phyloP scores from a whole-genome alignment of 2,113 vertebrate species.

The Bothrops jararaca region DNA sequence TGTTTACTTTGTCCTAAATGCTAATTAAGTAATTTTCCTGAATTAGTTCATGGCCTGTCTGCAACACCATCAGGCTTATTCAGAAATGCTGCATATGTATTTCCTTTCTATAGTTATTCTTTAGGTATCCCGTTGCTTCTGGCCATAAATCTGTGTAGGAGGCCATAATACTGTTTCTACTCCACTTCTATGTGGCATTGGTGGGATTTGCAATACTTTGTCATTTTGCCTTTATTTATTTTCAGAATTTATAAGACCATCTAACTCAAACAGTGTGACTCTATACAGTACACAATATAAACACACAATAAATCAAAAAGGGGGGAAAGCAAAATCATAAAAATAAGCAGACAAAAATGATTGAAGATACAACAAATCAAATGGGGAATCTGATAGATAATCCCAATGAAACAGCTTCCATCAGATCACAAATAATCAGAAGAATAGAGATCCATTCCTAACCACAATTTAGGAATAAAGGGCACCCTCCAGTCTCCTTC shows the following conservation, averaged over 20 bases:
- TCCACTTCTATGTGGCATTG: neutral
- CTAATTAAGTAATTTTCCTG: neutral
- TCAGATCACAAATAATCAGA: too few relatives aligned
- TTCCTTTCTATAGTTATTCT: neutral
- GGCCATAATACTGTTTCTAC: neutral
- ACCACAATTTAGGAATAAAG: too few relatives aligned
- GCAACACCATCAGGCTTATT: neutral
- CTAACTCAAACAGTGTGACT: neutral
- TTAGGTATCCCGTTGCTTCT: neutral
- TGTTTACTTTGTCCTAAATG: neutral
- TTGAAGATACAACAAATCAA: neutral
- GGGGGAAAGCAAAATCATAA: neutral
- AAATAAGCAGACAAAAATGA: neutral
- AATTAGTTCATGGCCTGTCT: neutral
- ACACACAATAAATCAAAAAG: neutral
- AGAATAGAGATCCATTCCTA: too few relatives aligned
- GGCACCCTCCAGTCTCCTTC: too few relatives aligned
- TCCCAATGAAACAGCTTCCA: too few relatives aligned
- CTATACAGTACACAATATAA: neutral
- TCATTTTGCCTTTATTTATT: neutral
- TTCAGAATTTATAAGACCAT: neutral
- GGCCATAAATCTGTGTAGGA: neutral
- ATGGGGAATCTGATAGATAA: neutral
- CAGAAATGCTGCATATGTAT: neutral
- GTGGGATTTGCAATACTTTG: neutral